Base-by-base conservation (phyloP, 2,113 vertebrate species). In the Hypocryptadius cinnamomeus region DNA sequence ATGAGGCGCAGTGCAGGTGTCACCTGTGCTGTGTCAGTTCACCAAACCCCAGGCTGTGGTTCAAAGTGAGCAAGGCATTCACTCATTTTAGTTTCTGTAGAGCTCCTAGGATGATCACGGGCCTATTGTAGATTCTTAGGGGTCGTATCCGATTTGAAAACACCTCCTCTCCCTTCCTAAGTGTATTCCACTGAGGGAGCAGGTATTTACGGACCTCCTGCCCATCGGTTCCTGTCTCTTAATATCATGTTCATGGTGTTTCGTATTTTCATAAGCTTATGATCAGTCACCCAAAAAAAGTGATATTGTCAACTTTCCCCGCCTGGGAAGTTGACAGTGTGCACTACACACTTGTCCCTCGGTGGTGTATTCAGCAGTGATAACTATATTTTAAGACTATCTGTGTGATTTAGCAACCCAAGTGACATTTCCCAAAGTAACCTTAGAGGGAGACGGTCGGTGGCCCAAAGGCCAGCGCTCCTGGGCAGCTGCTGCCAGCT, bases 281-380 rank as follows among this genome's bases (percentile, higher is more conserved):
- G 10, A 9, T 45, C 25, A 30, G 60, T 11, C 47, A 24, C 9
- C 31, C 40, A 6, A 31, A 53, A 3, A 6, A 48, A 28, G 24
- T 1, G 24, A 17, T 6, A 0, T 5, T 1, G 1, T 22, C 24
- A 20, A 7, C 45, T n/a, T n/a, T n/a, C 44, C 33, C 25, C 11
- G 50, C 0, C 13, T 8, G 35, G 53, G 25, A 48, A 31, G 39
- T 3, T 25, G 10, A 4, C 39, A 40, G 53, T 2, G 53, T 20
- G 14, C 28, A 6, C 13, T 18, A 1, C 15, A 15, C 30, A 0
- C 22, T 37, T n/a, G 4, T 63, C 59, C 28, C 39, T 59, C 6
- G 39, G 8, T 10, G 39, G 19, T 16, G 6, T 5, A 2, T n/a
- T 19, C 20, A 28, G 8, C 57, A 27, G 7, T 2, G 30, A 8